These are phyloP conservation scores for Sanderia malayensis DNA, from an alignment of 30 jellyfish, hydroid and myxozoan genomes.

Conservation along the genomic window DNA sequence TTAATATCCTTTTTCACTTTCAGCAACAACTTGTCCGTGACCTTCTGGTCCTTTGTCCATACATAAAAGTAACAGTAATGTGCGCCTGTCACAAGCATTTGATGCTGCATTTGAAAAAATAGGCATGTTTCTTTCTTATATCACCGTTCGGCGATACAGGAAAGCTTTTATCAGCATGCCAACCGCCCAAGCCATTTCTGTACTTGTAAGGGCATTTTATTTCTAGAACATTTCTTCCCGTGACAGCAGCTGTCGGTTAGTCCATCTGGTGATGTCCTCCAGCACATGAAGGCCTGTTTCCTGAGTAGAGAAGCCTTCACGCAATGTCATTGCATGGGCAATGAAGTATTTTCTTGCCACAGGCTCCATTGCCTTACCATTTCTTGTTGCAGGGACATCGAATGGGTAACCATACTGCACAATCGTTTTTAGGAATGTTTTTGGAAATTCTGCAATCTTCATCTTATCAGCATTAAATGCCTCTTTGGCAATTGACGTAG, in stretches of 20 bases:
- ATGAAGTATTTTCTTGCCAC: constrained; percentile 12
- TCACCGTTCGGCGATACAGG: constrained; percentile 5
- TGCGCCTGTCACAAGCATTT: constrained; percentile 3
- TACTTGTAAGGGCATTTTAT: neutral
- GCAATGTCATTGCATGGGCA: neutral
- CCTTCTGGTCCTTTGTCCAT: too few relatives aligned
- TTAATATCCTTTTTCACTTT: too few relatives aligned
- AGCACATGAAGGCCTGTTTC: too few relatives aligned
- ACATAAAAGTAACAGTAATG: constrained; percentile 5
- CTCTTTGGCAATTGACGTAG: constrained; percentile 18
- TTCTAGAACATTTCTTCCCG: neutral
- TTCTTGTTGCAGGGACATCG: constrained; percentile 21
- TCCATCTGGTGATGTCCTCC: too few relatives aligned
- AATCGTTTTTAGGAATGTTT: constrained; percentile 4
- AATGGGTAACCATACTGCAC: constrained; percentile 19
- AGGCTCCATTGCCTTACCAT: constrained; percentile 26
- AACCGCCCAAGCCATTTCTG: constrained; percentile 23
- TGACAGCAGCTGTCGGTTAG: too few relatives aligned
- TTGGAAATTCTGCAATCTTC: constrained; percentile 4
- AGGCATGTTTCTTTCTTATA: neutral
- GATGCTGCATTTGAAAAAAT: constrained; percentile 17
- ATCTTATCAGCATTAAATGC: constrained; percentile 14
- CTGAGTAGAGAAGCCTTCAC: neutral
- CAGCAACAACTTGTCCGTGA: too few relatives aligned
- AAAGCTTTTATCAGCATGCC: constrained; percentile 1